These are phyloP conservation scores for Venustoraphidia nigricollis DNA, from an alignment of 2,888 invertebrate genomes.

Conservation along the genomic window DNA sequence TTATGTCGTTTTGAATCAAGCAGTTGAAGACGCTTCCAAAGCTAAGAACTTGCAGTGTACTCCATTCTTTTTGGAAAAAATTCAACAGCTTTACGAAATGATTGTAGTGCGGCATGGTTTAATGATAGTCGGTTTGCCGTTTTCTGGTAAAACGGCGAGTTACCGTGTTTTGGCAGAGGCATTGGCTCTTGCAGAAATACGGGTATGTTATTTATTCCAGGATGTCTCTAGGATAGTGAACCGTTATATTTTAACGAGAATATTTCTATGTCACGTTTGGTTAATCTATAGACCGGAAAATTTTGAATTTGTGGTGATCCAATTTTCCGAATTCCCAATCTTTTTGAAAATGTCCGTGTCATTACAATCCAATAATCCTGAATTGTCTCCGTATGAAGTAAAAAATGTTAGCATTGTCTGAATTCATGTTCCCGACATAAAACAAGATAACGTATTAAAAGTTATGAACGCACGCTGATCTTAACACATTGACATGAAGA, in stretches of 20 bases:
- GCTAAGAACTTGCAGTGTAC: slow-evolving; percentile 70
- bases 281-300: too few species aligned
- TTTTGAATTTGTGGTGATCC: too few species aligned
- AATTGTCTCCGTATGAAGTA: too few species aligned
- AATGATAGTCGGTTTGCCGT: slow-evolving; percentile 85
- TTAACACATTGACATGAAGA: too few species aligned
- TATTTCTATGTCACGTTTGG: neutral
- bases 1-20: slow-evolving; percentile 52
- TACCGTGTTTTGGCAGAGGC: slow-evolving; percentile 73
- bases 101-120: slow-evolving; percentile 87
- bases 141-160: slow-evolving; percentile 81
- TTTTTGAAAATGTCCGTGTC: too few species aligned
- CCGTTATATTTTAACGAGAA: neutral
- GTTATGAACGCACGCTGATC: too few species aligned
- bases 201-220: slow-evolving; percentile 26
- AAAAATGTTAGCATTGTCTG: too few species aligned
- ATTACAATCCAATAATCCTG: too few species aligned
- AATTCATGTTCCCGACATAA: too few species aligned
- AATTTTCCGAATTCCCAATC: too few species aligned
- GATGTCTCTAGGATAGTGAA: too few species aligned
- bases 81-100: slow-evolving; percentile 89
- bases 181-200: slow-evolving; percentile 59
- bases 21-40: slow-evolving; percentile 46
- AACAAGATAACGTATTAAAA: too few species aligned
- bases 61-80: slow-evolving; percentile 72